These are phyloP conservation scores for Ondatra zibethicus DNA, from an alignment of 2,113 vertebrate species.

Conservation along the genomic window DNA sequence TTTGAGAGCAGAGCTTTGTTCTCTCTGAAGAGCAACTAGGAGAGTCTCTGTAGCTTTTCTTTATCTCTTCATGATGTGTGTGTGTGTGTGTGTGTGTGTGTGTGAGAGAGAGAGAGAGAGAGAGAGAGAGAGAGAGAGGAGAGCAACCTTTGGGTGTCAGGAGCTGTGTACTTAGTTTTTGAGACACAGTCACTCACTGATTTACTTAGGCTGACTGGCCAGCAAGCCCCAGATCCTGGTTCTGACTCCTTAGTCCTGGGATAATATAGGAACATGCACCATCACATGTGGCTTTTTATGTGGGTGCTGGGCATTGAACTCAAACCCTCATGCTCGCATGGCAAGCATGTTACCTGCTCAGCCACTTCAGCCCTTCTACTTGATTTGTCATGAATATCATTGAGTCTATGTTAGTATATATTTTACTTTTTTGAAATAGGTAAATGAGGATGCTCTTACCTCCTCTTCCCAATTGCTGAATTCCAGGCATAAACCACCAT, in stretches of 20 bases:
- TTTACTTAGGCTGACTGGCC: not conserved
- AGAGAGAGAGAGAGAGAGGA: no score
- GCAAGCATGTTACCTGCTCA: not conserved
- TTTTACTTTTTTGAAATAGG: not conserved
- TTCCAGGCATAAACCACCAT: not conserved
- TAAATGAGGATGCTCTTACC: not conserved
- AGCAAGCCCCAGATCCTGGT: not conserved
- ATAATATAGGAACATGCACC: not conserved
- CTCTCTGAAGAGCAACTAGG: not conserved
- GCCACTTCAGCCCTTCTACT: not conserved
- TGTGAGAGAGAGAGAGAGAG: no score
- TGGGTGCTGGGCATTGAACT: not conserved
- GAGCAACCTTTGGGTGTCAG: not conserved
- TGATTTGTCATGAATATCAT: accelerated
- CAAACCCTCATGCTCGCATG: no score
- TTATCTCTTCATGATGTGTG: not conserved
- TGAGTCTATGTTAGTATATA: not conserved
- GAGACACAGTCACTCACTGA: not conserved
- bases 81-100: not conserved
- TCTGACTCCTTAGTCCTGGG: not conserved
- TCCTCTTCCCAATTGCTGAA: not conserved
- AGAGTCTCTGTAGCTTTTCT: not conserved
- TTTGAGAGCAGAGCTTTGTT: not conserved
- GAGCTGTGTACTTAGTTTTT: not conserved
- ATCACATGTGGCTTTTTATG: not conserved